phyloP scores from a whole-genome alignment of 2,888 invertebrate species.

The Icerya purchasi region DNA sequence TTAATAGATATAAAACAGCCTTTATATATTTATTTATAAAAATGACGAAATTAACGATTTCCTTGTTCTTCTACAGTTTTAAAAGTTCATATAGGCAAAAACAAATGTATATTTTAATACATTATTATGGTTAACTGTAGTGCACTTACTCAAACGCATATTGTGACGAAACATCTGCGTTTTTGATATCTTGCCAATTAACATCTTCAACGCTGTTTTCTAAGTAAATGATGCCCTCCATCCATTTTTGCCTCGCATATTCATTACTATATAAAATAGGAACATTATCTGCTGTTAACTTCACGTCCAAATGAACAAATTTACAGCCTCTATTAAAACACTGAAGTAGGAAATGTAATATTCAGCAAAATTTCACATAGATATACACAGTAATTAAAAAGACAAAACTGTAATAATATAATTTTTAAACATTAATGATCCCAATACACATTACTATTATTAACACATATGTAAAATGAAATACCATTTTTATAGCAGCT shows the following conservation, averaged over 20 bases:
- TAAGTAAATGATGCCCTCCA: neutral
- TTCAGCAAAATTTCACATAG: conserved; percentile 5
- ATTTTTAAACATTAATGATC: too few species aligned
- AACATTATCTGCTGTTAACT: conserved; percentile 47
- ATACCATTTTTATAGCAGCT: conserved; percentile 45
- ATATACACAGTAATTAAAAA: neutral
- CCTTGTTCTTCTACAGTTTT: too few species aligned
- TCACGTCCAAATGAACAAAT: conserved; percentile 55
- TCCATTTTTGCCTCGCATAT: neutral
- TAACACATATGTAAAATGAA: conserved; percentile 19
- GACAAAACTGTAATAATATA: too few species aligned
- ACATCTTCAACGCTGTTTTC: neutral
- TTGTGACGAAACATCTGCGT: neutral
- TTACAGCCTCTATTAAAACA: conserved; percentile 47
- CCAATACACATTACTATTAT: too few species aligned
- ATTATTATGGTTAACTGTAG: too few species aligned
- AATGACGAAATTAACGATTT: too few species aligned
- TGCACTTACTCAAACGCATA: neutral
- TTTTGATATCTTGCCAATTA: neutral
- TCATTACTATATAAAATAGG: conserved; percentile 53
- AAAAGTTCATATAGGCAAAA: too few species aligned
- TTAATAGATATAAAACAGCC: too few species aligned
- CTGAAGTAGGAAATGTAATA: conserved; percentile 27
- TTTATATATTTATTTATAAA: too few species aligned
- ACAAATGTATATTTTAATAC: too few species aligned